Conservation (phyloP, 2,113 vertebrate genomes). For the Dromas ardeola region DNA sequence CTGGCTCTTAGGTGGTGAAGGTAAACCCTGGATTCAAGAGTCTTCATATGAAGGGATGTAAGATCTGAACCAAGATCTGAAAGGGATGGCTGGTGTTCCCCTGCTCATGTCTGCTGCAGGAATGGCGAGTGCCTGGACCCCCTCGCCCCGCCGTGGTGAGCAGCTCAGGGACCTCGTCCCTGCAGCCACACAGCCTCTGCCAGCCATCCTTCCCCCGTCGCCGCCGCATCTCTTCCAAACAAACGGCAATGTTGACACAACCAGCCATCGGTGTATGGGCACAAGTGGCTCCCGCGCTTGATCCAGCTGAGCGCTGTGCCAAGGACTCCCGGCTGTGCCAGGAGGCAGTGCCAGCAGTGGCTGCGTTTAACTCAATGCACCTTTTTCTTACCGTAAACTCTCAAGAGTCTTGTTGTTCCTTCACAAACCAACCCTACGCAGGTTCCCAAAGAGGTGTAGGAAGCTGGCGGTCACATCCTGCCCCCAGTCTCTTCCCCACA, state of each 20-base stretch:
- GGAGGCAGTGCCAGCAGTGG: not conserved
- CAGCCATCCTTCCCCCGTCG: not conserved
- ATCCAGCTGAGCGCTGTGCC: not conserved
- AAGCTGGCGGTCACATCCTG: not conserved
- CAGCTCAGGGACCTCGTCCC: too few species aligned
- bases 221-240: not conserved
- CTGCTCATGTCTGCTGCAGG: not conserved
- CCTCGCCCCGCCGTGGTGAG: rapidly evolving
- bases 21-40: not conserved
- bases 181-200: not conserved
- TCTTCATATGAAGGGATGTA: not conserved
- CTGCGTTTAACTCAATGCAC: not conserved
- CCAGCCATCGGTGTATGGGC: not conserved
- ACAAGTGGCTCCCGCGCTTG: not conserved
- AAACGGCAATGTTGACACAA: not conserved
- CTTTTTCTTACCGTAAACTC: not conserved
- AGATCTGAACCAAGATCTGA: not conserved
- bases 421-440: not conserved
- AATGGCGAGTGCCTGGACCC: rapidly evolving
- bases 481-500: not conserved
- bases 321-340: not conserved
- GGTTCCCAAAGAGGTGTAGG: not conserved
- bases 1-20: not conserved
- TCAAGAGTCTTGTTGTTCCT: not conserved
- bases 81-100: not conserved